A percentile compares a stretch with the other conserved stretches of the same genome.
These are phyloP conservation scores for Petroica traversi DNA, from an alignment of 2,113 vertebrate species.

Conservation along the genomic window DNA sequence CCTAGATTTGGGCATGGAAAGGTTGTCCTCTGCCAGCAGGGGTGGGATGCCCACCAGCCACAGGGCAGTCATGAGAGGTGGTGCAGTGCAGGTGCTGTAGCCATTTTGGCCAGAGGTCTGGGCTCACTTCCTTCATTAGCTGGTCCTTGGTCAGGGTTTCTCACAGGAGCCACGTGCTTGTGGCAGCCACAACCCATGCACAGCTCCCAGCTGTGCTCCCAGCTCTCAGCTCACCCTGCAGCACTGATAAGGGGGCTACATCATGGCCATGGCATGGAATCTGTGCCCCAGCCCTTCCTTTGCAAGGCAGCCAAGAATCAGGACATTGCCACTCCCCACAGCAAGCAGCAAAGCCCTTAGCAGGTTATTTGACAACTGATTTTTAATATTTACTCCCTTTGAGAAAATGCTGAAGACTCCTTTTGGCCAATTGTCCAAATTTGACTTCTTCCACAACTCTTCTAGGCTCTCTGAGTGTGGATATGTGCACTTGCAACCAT, in stretches of 20 bases:
- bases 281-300: no score
- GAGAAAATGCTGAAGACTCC: not conserved
- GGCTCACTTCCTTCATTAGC: not conserved
- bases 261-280: rapidly evolving
- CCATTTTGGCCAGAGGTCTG: not conserved
- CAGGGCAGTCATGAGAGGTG: not conserved
- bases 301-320: not conserved
- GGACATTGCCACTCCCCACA: not conserved
- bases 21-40: not conserved
- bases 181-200: not conserved
- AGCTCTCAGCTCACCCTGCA: not conserved
- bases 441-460: not conserved
- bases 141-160: not conserved
- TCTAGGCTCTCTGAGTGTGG: not conserved
- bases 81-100: not conserved
- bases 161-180: not conserved
- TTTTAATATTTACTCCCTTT: not conserved
- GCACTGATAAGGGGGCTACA: not conserved
- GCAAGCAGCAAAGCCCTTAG: not conserved
- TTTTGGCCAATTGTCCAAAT: not conserved
- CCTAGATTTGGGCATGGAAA: not conserved
- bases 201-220: not conserved
- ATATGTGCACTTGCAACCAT: not conserved
- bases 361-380: not conserved
- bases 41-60: not conserved